Evolutionary conservation across 64 coral and sea anemone genomes (phyloP).

Genomic region (Dendrophyllia cribrosa): DNA sequence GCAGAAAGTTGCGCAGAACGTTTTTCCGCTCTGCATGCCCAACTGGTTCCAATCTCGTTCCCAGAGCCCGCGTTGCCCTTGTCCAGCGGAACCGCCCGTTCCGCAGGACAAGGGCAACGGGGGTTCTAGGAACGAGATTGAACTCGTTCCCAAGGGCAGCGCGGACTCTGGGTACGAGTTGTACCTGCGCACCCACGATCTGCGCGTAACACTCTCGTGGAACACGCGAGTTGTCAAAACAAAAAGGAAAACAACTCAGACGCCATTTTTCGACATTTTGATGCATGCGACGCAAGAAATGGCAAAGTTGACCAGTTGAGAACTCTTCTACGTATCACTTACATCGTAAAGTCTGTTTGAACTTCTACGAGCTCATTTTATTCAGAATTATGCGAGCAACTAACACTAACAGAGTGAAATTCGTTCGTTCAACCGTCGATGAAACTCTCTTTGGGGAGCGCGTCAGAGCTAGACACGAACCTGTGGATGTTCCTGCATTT

Average conservation of each 20-base stretch:
- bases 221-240: neutral
- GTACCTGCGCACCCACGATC: neutral
- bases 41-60: too few relatives aligned
- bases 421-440: constrained; percentile 71
- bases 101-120: too few relatives aligned
- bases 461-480: constrained; percentile 53
- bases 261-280: neutral
- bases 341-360: neutral
- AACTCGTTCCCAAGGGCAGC: too few relatives aligned
- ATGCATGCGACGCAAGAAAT: neutral
- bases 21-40: too few relatives aligned
- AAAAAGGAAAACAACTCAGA: neutral
- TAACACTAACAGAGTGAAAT: constrained; percentile 25
- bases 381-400: constrained; percentile 1
- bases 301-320: too few relatives aligned
- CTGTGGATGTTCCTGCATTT: constrained; percentile 65
- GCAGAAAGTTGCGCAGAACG: too few relatives aligned
- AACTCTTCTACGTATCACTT: too few relatives aligned
- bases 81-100: too few relatives aligned
- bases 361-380: neutral
- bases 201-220: neutral
- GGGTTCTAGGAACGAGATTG: too few relatives aligned
- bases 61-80: too few relatives aligned
- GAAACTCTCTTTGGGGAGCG: constrained; percentile 87
- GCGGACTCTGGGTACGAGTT: too few relatives aligned